Percentiles rank a stretch among this genome's conserved stretches.
Evolutionary conservation across 2,797 vertebrate genomes (phyloP).

Genomic region (Phoebastria nigripes): DNA sequence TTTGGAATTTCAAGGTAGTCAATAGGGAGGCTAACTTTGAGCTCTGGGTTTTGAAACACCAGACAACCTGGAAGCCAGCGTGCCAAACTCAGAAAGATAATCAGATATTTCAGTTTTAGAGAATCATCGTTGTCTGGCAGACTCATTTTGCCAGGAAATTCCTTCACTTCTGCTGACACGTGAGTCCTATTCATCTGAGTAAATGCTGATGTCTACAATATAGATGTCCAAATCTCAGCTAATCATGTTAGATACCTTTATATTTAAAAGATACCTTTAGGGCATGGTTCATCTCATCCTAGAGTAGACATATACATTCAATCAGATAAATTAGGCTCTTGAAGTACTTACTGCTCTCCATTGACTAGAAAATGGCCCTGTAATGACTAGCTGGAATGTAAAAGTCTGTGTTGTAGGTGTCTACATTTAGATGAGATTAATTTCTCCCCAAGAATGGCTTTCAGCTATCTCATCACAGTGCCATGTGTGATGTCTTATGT

Average conservation of each 20-base stretch:
- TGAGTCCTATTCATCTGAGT: neutral
- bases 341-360: conserved; percentile 12
- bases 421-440: conserved; percentile 10
- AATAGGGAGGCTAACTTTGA: neutral
- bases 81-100: neutral
- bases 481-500: neutral
- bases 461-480: neutral
- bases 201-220: conserved; percentile 8
- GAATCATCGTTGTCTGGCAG: neutral
- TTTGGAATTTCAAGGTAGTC: neutral
- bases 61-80: neutral
- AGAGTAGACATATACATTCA: neutral
- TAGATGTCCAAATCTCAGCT: conserved; percentile 7
- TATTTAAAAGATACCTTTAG: conserved; percentile 14
- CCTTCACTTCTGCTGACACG: neutral
- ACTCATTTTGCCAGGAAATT: neutral
- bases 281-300: conserved; percentile 6
- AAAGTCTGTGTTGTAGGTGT: neutral
- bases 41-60: neutral
- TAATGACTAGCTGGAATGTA: neutral
- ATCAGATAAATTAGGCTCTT: conserved; percentile 17
- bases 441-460: neutral
- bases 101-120: neutral
- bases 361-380: conserved; percentile 29
- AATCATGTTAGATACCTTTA: neutral